phyloP scores from a whole-genome alignment of 2,113 vertebrate species.

The Oplegnathus fasciatus region DNA sequence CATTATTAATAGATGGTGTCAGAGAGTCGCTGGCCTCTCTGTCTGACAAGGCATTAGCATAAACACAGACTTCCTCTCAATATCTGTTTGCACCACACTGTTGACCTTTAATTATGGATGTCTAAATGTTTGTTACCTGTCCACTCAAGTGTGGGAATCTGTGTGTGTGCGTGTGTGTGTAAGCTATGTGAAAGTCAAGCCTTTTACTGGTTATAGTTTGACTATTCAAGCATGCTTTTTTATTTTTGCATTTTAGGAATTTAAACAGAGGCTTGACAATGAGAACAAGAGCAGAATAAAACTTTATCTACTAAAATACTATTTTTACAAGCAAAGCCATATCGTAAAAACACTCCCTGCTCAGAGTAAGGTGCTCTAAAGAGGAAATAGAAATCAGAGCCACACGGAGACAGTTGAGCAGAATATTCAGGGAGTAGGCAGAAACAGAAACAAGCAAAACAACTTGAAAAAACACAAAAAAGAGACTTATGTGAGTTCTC shows the following conservation, averaged over 20 bases:
- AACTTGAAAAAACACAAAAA: too few species aligned
- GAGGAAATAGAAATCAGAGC: neutral
- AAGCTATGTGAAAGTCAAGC: neutral
- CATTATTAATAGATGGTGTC: conserved; percentile 83
- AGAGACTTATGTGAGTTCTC: too few species aligned
- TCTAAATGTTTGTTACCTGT: conserved; percentile 78
- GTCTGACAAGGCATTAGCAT: conserved; percentile 85
- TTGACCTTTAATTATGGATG: conserved; percentile 83
- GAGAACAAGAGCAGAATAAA: neutral
- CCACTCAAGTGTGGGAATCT: conserved; percentile 58
- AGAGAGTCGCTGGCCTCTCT: conserved; percentile 72
- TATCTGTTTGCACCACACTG: conserved; percentile 77
- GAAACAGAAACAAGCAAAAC: too few species aligned
- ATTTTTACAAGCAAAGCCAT: neutral
- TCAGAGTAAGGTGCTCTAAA: neutral
- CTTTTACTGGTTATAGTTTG: conserved; percentile 20
- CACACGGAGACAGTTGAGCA: neutral
- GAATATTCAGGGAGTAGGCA: neutral
- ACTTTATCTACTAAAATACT: neutral
- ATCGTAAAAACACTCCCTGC: neutral
- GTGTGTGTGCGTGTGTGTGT: conserved; percentile 3
- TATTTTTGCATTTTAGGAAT: conserved; percentile 3
- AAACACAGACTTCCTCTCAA: conserved; percentile 84
- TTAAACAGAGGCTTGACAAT: neutral
- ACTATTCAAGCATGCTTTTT: neutral